These are phyloP conservation scores for Callipepla squamata DNA, from an alignment of 2,113 vertebrate genomes.

Conservation along the genomic window DNA sequence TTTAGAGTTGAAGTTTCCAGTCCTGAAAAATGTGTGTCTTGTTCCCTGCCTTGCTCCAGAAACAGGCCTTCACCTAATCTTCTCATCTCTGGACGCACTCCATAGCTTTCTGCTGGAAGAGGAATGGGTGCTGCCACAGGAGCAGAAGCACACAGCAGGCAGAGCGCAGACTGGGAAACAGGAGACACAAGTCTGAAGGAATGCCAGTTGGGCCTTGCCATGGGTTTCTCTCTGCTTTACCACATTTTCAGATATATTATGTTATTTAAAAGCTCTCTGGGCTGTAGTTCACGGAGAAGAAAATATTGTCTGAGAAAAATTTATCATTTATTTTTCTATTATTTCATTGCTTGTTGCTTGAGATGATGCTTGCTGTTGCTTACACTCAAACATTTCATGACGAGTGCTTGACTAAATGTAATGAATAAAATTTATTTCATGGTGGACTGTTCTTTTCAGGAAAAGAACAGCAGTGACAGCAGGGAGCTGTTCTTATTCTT, in stretches of 20 bases:
- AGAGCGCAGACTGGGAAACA: neutral
- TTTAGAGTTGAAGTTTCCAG: neutral
- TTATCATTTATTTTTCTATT: neutral
- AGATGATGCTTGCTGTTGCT: neutral
- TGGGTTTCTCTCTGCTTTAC: too few species aligned
- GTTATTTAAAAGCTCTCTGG: neutral
- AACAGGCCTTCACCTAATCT: neutral
- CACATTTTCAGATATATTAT: too few species aligned
- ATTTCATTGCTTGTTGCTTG: neutral
- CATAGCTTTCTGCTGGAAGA: neutral
- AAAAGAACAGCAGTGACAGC: neutral
- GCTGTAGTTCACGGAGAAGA: neutral
- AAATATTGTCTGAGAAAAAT: neutral
- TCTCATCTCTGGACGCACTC: neutral
- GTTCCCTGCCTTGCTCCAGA: fast-evolving
- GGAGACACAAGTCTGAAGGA: neutral
- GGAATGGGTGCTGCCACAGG: neutral
- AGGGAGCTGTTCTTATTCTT: neutral
- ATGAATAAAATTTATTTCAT: neutral
- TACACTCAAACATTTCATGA: neutral
- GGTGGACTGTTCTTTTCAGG: neutral
- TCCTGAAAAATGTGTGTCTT: neutral
- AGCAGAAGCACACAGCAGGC: neutral
- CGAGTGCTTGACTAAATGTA: neutral
- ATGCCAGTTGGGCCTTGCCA: neutral